phyloP scores from a whole-genome alignment of 2,797 vertebrate genomes.

The Manis crassicaudata region DNA sequence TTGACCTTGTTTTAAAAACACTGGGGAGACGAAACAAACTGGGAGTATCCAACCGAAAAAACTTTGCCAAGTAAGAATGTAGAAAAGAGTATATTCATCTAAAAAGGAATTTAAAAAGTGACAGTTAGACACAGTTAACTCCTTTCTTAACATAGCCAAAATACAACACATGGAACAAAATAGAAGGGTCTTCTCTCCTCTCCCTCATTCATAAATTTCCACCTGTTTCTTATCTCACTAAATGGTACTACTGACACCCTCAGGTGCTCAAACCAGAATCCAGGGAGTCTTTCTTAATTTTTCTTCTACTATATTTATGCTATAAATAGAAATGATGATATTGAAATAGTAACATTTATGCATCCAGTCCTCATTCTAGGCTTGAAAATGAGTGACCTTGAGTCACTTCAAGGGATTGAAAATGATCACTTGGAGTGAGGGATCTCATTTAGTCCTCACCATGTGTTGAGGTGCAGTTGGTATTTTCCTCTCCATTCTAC shows the following conservation, averaged over 20 bases:
- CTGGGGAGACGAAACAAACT: background rate
- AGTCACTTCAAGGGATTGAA: too few species aligned
- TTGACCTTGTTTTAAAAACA: background rate
- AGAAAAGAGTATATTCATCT: background rate
- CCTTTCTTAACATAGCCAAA: background rate
- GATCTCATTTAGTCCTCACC: background rate
- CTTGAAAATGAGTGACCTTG: too few species aligned
- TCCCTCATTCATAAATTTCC: background rate
- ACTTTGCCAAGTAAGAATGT: background rate
- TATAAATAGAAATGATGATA: background rate
- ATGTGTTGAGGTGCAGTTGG: background rate
- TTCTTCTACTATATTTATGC: background rate
- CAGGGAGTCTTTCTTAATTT: background rate
- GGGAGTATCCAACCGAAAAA: background rate
- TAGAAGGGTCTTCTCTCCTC: background rate
- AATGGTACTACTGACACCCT: background rate
- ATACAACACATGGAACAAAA: background rate
- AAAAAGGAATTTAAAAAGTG: background rate
- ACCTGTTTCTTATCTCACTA: background rate
- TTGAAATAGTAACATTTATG: background rate
- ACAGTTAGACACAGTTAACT: background rate
- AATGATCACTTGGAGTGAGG: background rate
- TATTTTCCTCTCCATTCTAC: background rate
- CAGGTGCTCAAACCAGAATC: background rate
- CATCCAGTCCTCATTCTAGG: background rate